Conservation (phyloP, 2,888 invertebrate genomes). For the Iselma pallidipennis region DNA sequence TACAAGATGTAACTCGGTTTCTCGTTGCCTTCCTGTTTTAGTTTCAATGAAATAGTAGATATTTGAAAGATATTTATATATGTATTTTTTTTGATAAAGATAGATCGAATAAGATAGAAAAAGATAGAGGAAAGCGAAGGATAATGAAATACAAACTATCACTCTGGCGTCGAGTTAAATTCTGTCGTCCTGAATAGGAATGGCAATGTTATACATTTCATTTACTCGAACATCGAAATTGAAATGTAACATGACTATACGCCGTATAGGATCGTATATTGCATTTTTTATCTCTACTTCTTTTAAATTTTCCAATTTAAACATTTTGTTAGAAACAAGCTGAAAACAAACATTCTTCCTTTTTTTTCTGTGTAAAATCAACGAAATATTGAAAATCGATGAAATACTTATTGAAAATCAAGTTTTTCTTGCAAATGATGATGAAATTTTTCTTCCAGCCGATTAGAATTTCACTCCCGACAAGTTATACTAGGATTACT, state of each 20-base stretch:
- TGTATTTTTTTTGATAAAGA: neutral
- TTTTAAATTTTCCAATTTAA: neutral
- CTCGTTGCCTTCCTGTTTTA: too few relatives aligned
- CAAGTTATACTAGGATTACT: too few relatives aligned
- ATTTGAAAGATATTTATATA: neutral
- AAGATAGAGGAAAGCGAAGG: neutral
- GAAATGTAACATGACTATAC: conserved; percentile 17
- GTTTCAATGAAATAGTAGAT: neutral
- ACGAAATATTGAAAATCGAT: too few relatives aligned
- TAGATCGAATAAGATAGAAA: neutral
- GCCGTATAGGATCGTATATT: conserved; percentile 14
- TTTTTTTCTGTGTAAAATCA: too few relatives aligned
- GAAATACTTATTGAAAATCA: too few relatives aligned
- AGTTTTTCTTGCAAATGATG: too few relatives aligned
- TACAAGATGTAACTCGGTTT: neutral
- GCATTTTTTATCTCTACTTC: conserved; percentile 9
- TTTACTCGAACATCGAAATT: conserved; percentile 25
- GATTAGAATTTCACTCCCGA: too few relatives aligned
- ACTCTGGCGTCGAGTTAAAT: neutral
- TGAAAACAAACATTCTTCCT: neutral
- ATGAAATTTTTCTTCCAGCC: too few relatives aligned
- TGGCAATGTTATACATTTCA: conserved; percentile 34
- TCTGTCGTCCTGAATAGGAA: conserved; percentile 25
- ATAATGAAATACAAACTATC: neutral
- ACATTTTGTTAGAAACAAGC: neutral